Percentiles rank a stretch among this genome's conserved stretches.
phyloP scores from a whole-genome alignment of 1,140 invertebrate genomes.

The Epicauta chinensis region DNA sequence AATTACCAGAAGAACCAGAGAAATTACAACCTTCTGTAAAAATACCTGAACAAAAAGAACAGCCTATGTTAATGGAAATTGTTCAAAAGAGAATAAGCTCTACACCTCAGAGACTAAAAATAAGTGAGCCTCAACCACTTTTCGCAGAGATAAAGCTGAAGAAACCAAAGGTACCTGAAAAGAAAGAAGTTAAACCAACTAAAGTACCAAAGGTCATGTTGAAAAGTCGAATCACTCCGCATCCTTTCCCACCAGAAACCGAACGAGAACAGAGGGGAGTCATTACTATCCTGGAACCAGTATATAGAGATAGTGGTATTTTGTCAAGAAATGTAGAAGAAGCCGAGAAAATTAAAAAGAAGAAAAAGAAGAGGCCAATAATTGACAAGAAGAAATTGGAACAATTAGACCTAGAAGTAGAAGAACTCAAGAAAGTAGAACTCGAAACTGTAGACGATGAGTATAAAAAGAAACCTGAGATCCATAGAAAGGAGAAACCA shows the following conservation, averaged over 20 bases:
- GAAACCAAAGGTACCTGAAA: slow-evolving; percentile 31
- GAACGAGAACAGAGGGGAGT: slow-evolving; percentile 45
- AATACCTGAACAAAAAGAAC: slow-evolving; percentile 41
- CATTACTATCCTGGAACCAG: slow-evolving; percentile 49
- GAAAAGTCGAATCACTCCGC: slow-evolving; percentile 57
- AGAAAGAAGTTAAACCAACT: slow-evolving; percentile 40
- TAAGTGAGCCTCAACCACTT: slow-evolving; percentile 20
- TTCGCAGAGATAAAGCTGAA: slow-evolving; percentile 41
- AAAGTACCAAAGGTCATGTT: slow-evolving; percentile 59
- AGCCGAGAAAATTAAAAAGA: slow-evolving; percentile 50
- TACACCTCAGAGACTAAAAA: slow-evolving; percentile 41
- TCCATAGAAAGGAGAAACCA: slow-evolving; percentile 35
- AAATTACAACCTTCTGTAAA: background rate
- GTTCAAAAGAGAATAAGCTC: background rate
- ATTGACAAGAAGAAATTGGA: slow-evolving; percentile 61
- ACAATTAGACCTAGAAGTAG: slow-evolving; percentile 59
- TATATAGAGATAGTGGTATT: slow-evolving; percentile 54
- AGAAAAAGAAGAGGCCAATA: slow-evolving; percentile 4
- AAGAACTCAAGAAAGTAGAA: slow-evolving; percentile 35
- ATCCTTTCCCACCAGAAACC: slow-evolving; percentile 52
- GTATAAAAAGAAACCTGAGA: slow-evolving; percentile 21
- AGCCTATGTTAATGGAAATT: slow-evolving; percentile 17
- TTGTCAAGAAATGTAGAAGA: slow-evolving; percentile 65
- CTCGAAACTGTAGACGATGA: slow-evolving; percentile 28
- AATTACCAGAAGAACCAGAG: slow-evolving; percentile 1